Conservation (phyloP, 1,140 invertebrate genomes). For the Drosophila ohnishii region DNA sequence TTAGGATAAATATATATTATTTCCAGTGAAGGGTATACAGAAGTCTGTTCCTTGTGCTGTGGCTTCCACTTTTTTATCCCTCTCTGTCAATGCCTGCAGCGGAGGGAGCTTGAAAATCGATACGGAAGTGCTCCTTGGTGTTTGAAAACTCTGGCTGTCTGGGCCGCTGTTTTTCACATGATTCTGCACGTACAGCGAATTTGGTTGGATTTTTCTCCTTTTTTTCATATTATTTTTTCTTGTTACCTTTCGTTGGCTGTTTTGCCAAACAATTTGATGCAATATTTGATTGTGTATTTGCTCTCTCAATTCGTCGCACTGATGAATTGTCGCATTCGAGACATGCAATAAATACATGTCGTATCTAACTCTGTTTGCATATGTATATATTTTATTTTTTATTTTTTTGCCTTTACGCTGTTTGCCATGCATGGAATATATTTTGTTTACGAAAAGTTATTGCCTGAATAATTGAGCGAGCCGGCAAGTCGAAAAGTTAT, state of each 20-base stretch:
- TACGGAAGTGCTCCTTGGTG: constrained; percentile 47
- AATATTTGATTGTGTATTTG: constrained; percentile 73
- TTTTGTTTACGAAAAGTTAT: constrained; percentile 62
- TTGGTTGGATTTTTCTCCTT: constrained; percentile 29
- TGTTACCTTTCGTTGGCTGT: constrained; percentile 2
- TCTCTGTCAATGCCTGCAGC: constrained; percentile 30
- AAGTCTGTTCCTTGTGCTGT: not conserved
- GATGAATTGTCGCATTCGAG: constrained; percentile 34
- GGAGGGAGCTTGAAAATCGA: constrained; percentile 55
- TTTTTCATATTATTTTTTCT: constrained; percentile 4
- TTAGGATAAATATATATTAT: not conserved
- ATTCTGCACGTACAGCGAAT: constrained; percentile 42
- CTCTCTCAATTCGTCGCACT: constrained; percentile 50
- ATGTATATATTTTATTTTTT: not conserved
- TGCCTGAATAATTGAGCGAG: constrained; percentile 57
- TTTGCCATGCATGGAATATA: constrained; percentile 78
- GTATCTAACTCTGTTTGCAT: constrained; percentile 15
- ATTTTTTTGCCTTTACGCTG: constrained; percentile 10
- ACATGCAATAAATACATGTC: constrained; percentile 20
- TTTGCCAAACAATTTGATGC: constrained; percentile 58
- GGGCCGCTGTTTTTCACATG: constrained; percentile 30
- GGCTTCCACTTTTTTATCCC: not conserved
- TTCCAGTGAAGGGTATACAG: constrained; percentile 16
- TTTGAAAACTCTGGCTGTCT: constrained; percentile 35
- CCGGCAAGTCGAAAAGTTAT: constrained; percentile 45